Base-by-base conservation (phyloP, 2,888 invertebrate species). In the Heteromurus nitidus region DNA sequence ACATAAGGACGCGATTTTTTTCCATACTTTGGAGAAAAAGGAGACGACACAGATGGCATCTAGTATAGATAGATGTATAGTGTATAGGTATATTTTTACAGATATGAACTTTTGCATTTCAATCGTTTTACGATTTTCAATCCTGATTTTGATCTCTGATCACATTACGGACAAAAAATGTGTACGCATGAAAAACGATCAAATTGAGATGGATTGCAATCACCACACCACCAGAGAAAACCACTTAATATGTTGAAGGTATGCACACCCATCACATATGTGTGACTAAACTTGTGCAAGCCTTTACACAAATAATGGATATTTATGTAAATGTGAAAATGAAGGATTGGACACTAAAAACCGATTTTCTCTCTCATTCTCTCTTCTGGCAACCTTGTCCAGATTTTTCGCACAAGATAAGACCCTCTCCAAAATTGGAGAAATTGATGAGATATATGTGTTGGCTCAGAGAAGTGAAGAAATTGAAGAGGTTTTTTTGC, bases 1-100 rank as follows among this genome's bases (percentile, higher is more conserved):
- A 79, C 79, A 79, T 70, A 55, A 77, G 68, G 79, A 79, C 67
- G 79, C 67, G 65, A 70, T 65, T n/a, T 7, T 60, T 30, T 65
- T 76, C 42, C 53, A 24, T 62, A 47, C 53, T 53, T 28, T 62
- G 47, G 50, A 53, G 50, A 47, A 50, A 42, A 18, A 30, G 58
- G 62, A 7, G 58, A 55, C 47, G 60, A 75, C 74, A 75, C 74
- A 75, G 74, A 75, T 75, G 74, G 74, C 65, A 36, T 44, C 22
- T 22, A 72, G 13, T 70, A 55, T 20, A 72, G 44, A 72, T n/a
- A n/a, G n/a, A n/a, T n/a, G n/a, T n/a, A n/a, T n/a, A n/a, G n/a
- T n/a, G n/a, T n/a, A n/a, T n/a, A n/a, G n/a, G n/a, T n/a, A n/a
- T n/a, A n/a, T n/a, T n/a, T n/a, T n/a, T n/a, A n/a, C n/a, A n/a